A percentile compares a stretch with the other conserved stretches of the same genome.
Conservation (phyloP, 2,888 invertebrate genomes). For the Lymantria monacha region DNA sequence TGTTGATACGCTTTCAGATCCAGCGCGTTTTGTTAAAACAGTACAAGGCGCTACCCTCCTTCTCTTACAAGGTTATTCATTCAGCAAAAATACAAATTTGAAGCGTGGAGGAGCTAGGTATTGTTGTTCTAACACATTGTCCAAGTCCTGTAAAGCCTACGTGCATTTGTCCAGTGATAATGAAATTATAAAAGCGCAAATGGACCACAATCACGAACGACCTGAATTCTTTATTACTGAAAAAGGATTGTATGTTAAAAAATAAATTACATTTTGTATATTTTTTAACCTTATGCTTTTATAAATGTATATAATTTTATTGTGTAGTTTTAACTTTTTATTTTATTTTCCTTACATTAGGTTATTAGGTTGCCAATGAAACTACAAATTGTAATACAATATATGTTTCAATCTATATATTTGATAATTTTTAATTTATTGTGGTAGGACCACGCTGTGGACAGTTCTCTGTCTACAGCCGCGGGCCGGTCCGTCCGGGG, state of each 20-base stretch:
- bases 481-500: no score
- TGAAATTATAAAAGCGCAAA: conserved; percentile 28
- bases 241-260: conserved; percentile 32
- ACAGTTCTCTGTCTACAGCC: no score
- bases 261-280: conserved; percentile 9
- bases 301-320: no score
- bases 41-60: conserved; percentile 30
- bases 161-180: conserved; percentile 36
- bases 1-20: conserved; percentile 7
- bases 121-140: conserved; percentile 38
- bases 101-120: conserved; percentile 36
- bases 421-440: no score
- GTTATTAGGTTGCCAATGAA: no score
- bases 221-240: conserved; percentile 25
- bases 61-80: conserved; percentile 40
- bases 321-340: no score
- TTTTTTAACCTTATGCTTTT: no score
- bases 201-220: conserved; percentile 41
- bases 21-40: conserved; percentile 8
- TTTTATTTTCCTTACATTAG: no score
- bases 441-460: no score
- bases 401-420: no score
- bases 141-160: conserved; percentile 42
- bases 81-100: conserved; percentile 37
- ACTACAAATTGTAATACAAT: no score